Percentiles rank a stretch among this genome's conserved stretches.
Evolutionary conservation across 2,113 vertebrate species (phyloP).

Genomic region (Aplodontia rufa): DNA sequence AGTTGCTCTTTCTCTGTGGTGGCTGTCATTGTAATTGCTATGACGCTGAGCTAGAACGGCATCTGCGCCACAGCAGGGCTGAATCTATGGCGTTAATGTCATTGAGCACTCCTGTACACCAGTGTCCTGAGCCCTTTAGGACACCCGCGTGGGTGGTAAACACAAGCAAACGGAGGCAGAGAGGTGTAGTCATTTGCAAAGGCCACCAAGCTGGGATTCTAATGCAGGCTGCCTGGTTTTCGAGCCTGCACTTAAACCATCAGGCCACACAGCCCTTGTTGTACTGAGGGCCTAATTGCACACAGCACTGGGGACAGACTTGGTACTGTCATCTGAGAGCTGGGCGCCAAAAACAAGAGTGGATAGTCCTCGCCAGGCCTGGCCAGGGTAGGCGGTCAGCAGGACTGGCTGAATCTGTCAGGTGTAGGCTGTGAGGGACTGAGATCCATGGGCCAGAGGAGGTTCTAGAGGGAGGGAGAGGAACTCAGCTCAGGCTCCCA

Average conservation of each 20-base stretch:
- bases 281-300: background rate
- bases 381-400: background rate
- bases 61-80: background rate
- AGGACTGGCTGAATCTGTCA: background rate
- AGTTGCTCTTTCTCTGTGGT: background rate
- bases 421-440: background rate
- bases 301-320: background rate
- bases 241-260: background rate
- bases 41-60: background rate
- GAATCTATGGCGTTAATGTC: background rate
- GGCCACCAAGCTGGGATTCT: background rate
- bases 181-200: background rate
- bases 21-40: background rate
- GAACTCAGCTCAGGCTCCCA: background rate
- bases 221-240: background rate
- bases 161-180: background rate
- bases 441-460: background rate
- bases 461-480: background rate
- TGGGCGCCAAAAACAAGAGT: accelerated
- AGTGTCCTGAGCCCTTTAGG: background rate
- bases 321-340: background rate
- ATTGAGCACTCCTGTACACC: background rate
- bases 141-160: background rate
- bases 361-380: background rate
- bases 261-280: background rate